Percentiles rank a stretch among this genome's conserved stretches.
Evolutionary conservation across 2,113 vertebrate genomes (phyloP).

Genomic region (Saguinus imperator): DNA sequence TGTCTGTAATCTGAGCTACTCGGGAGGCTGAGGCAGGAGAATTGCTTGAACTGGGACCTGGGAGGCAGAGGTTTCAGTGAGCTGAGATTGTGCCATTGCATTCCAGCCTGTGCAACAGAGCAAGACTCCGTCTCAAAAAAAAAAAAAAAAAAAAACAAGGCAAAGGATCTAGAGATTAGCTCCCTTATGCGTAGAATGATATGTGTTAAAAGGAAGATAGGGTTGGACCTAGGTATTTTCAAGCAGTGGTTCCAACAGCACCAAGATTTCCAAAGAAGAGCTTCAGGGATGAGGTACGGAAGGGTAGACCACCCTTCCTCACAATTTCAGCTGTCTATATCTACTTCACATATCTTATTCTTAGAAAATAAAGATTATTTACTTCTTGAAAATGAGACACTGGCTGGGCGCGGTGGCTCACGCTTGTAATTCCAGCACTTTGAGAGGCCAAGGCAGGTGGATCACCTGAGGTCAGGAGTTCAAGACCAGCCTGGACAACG

Average conservation of each 20-base stretch:
- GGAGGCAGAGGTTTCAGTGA: too few species aligned
- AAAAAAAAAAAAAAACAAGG: too few species aligned
- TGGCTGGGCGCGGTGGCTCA: too few species aligned
- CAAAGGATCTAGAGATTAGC: neutral
- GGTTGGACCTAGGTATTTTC: neutral
- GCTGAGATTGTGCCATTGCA: too few species aligned
- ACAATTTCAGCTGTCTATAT: neutral
- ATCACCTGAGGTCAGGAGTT: neutral
- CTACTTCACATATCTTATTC: neutral
- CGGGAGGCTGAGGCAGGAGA: too few species aligned
- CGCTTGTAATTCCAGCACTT: too few species aligned
- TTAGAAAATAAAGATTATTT: neutral
- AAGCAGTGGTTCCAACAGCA: neutral
- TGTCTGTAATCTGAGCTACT: too few species aligned
- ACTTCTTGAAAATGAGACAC: conserved; percentile 14
- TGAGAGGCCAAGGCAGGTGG: neutral
- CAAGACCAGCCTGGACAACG: neutral
- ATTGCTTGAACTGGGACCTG: too few species aligned
- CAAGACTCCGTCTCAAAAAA: too few species aligned
- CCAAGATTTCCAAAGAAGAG: neutral
- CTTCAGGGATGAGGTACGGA: neutral
- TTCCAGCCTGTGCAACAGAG: too few species aligned
- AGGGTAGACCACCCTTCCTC: neutral
- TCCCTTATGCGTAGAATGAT: neutral
- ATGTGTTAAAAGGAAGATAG: neutral